Evolutionary conservation across 1,140 invertebrate species (phyloP), one percentile per base, ranked within the genome.

Genomic region (Chlorops oryzae): DNA sequence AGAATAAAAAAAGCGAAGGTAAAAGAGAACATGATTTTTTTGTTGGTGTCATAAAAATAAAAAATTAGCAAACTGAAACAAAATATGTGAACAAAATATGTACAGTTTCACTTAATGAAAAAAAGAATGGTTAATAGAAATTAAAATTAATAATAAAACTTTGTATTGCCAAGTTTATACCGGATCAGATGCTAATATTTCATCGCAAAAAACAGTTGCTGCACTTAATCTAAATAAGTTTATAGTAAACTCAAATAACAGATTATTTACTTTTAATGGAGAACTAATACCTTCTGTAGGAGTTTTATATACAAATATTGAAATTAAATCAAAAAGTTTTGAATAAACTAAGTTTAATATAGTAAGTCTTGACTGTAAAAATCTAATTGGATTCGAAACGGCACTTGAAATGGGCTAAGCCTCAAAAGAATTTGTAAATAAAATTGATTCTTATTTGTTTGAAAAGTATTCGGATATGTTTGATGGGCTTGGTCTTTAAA

Each of bases 131-230:
- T 24, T 22, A 25, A 23, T 47, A 50, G 27, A 41, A 9, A 20
- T 59, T 18, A 47, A 15, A 32, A 41, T 57, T 38, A 54, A 51
- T 27, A 40, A 37, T 43, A 24, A 39, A 1, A 35, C 40, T 10
- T 17, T 60, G 28, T 25, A 35, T 15, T 52, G 55, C 24, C 58
- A 60, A 46, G 27, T 58, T 32, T 47, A 60, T 39, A 52, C 52
- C 2, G 50, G 58, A 13, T 51, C 51, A 17, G 27, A 50, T 28
- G 47, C 48, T 9, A 59, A 54, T 47, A 46, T 56, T 3, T 35
- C 57, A 17, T 42, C 57, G 41, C 51, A 51, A 35, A 44, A 50
- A 23, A 38, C 27, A 41, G 49, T 51, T 25, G 41, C 15, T 15
- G 18, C 47, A 42, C 5, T 55, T 44, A 45, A 47, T 32, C 24